These are phyloP conservation scores for Tipula confusa DNA, from an alignment of 2,888 invertebrate genomes.

Conservation along the genomic window DNA sequence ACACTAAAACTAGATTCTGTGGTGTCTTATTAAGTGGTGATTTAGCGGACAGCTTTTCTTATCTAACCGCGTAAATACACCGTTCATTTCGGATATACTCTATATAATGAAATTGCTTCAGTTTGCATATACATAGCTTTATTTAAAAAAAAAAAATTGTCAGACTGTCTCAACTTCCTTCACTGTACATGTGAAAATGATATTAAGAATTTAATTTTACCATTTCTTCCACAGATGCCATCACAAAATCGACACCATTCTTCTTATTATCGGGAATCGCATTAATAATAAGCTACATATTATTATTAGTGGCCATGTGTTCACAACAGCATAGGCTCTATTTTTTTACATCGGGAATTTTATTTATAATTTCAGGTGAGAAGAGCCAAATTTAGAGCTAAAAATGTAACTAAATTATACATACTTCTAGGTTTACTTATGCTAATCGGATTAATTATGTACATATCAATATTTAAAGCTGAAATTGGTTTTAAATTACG, in stretches of 20 bases:
- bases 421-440: conserved; percentile 79
- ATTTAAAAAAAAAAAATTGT: too few relatives aligned
- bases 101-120: too few relatives aligned
- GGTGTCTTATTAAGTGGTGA: too few relatives aligned
- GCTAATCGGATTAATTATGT: conserved; percentile 87
- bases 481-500: conserved; percentile 84
- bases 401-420: not conserved
- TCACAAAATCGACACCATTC: conserved; percentile 78
- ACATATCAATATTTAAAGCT: conserved; percentile 87
- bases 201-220: too few relatives aligned
- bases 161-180: too few relatives aligned
- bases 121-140: too few relatives aligned
- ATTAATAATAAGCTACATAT: conserved; percentile 71
- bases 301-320: conserved; percentile 76
- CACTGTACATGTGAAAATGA: too few relatives aligned
- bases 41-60: too few relatives aligned
- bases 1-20: too few relatives aligned
- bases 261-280: conserved; percentile 72
- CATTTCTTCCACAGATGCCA: conserved; percentile 68
- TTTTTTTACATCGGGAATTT: conserved; percentile 80
- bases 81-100: too few relatives aligned
- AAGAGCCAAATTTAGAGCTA: not conserved
- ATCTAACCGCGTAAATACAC: too few relatives aligned
- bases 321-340: conserved; percentile 70
- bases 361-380: conserved; percentile 85